These are phyloP conservation scores for Dorcus parallelipipedus DNA, from an alignment of 2,888 invertebrate species.

Conservation along the genomic window DNA sequence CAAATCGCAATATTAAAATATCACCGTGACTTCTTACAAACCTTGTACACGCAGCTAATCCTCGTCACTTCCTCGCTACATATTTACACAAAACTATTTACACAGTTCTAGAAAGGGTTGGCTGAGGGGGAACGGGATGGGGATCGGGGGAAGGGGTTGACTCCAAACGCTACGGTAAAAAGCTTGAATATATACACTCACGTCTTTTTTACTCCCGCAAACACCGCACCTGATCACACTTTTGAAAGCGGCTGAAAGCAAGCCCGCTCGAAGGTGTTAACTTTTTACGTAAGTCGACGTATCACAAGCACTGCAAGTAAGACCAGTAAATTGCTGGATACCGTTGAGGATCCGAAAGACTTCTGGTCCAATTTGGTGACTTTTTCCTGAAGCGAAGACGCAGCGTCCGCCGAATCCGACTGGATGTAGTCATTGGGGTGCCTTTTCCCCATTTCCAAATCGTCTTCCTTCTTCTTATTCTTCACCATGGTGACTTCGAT, in stretches of 20 bases:
- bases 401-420: conserved; percentile 30
- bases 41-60: not conserved
- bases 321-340: not conserved
- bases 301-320: not conserved
- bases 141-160: conserved; percentile 18
- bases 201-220: conserved; percentile 20
- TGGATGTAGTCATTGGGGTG: conserved; percentile 49
- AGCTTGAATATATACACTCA: conserved; percentile 30
- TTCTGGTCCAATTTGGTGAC: conserved; percentile 21
- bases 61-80: conserved; percentile 24
- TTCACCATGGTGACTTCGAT: conserved; percentile 31
- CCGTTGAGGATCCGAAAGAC: not conserved
- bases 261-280: conserved; percentile 7
- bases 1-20: conserved; percentile 29
- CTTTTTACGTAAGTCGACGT: conserved; percentile 27
- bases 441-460: conserved; percentile 19
- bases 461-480: conserved; percentile 18
- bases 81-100: conserved; percentile 36
- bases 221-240: conserved; percentile 18
- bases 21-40: conserved; percentile 25
- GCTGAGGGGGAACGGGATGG: conserved; percentile 20
- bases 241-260: conserved; percentile 27
- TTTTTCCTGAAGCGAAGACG: conserved; percentile 45
- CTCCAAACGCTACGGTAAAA: conserved; percentile 15
- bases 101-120: conserved; percentile 23